Base-by-base conservation (phyloP, 2,888 invertebrate genomes). In the Eupelmus urozonus region DNA sequence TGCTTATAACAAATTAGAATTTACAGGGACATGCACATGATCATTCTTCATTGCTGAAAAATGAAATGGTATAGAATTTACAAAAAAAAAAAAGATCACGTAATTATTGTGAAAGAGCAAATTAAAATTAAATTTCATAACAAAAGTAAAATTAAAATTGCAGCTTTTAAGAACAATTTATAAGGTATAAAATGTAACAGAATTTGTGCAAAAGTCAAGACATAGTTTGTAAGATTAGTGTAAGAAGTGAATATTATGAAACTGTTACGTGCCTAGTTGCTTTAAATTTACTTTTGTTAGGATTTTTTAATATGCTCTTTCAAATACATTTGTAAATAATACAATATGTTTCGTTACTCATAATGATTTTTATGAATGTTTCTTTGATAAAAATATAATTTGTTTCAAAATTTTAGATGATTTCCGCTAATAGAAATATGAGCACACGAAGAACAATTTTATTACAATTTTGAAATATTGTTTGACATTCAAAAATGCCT, bases 11-110 rank as follows among this genome's bases (percentile, higher is more conserved):
- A 77, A 71, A 75, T 71, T 45, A 77, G 49, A 74, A 72, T 75
- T 76, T 69, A 80, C 67, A 69, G 69, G 62, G 71, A 76, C 80
- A 76, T 80, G 77, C 77, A 77, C 73, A 76, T 79, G 73, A 70
- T 57, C 70, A 74, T 80, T 74, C 74, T 65, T 69, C 63, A 62
- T 29, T 72, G 3, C 27, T 63, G 40, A 80, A 72, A 62, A 74
- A 79, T 69, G 57, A 69, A 45, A 40, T 60, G n/a, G 18, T 40
- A 27, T 59, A 65, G 59, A 76, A 76, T 73, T 79, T 73, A 65
- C n/a, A 59, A 63, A 63, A 60, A 29, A 67, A 45, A 45, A 45
- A 16, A 45, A 45, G 16, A 25, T 55, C 7, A 63, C 13, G 13
- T 59, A 27, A 49, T 63, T 73, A 72, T 25, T 60, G 11, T 25